These are phyloP conservation scores for Platanista minor DNA, from an alignment of 2,113 vertebrate genomes.

Conservation along the genomic window DNA sequence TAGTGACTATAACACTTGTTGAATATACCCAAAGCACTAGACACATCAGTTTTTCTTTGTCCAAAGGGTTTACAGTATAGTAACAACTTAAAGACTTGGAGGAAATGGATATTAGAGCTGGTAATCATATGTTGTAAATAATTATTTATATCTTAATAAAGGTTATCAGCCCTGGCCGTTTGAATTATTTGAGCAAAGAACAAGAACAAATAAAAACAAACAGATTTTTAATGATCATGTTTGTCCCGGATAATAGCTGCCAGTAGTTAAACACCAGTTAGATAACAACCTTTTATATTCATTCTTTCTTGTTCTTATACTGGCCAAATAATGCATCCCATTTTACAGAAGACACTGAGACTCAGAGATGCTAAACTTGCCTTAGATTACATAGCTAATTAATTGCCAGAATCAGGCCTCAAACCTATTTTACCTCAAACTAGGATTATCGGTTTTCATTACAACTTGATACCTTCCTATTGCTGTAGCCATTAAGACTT, in stretches of 20 bases:
- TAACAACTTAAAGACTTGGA: not conserved
- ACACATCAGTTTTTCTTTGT: not conserved
- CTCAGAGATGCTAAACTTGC: not conserved
- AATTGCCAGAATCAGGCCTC: not conserved
- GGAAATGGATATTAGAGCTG: not conserved
- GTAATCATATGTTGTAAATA: not conserved
- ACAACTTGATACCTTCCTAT: not conserved
- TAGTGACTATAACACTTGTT: not conserved
- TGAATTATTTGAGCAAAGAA: conserved; percentile 30
- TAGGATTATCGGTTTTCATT: not conserved
- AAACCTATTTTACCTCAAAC: not conserved
- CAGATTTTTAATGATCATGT: not conserved
- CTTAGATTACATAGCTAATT: not conserved
- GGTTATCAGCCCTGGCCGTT: not conserved
- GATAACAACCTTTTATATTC: not conserved
- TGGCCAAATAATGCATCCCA: not conserved
- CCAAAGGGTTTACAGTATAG: not conserved
- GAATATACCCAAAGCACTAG: not conserved
- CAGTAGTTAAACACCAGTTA: not conserved
- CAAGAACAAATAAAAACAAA: not conserved
- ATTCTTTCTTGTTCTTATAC: not conserved
- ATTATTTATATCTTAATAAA: not conserved
- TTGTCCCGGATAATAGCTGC: not conserved
- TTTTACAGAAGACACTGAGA: not conserved
- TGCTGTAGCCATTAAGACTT: not conserved